A percentile compares a stretch with the other conserved stretches of the same genome.
These are phyloP conservation scores for Lampropteryx suffumata DNA, from an alignment of 2,888 invertebrate species.

Conservation along the genomic window DNA sequence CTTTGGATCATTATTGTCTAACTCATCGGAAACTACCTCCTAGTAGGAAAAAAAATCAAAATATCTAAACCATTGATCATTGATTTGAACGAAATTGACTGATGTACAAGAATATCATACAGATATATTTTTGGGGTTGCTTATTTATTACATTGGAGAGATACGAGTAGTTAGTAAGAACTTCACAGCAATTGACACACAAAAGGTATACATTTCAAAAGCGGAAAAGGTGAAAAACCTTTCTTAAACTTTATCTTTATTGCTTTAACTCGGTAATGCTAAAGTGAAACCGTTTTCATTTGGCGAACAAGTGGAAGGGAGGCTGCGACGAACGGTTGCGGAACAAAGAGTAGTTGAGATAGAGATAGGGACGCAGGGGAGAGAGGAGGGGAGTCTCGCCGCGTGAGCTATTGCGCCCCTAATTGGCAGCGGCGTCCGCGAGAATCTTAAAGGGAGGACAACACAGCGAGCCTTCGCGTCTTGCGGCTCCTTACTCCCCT, in stretches of 20 bases:
- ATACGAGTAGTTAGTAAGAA: too few species aligned
- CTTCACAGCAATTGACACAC: constrained; percentile 27
- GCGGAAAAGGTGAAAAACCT: constrained; percentile 58
- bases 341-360: constrained; percentile 66
- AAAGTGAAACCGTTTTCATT: constrained; percentile 80
- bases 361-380: constrained; percentile 42
- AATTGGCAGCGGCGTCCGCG: constrained; percentile 83
- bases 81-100: too few species aligned
- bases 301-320: constrained; percentile 66
- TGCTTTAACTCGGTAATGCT: constrained; percentile 62
- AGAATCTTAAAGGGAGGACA: constrained; percentile 83
- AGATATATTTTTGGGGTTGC: too few species aligned
- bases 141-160: too few species aligned
- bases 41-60: too few species aligned
- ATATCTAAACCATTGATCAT: too few species aligned
- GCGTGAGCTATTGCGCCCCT: constrained; percentile 83
- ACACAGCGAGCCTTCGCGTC: constrained; percentile 72
- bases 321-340: constrained; percentile 61
- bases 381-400: constrained; percentile 60
- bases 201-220: constrained; percentile 49
- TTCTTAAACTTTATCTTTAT: constrained; percentile 63
- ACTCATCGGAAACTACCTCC: too few species aligned
- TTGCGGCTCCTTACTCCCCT: constrained; percentile 55
- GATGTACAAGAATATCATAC: too few species aligned
- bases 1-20: too few species aligned